Percentiles rank a stretch among this genome's conserved stretches.
phyloP scores from a whole-genome alignment of 2,797 vertebrate genomes.

The Chloroceryle amazona region DNA sequence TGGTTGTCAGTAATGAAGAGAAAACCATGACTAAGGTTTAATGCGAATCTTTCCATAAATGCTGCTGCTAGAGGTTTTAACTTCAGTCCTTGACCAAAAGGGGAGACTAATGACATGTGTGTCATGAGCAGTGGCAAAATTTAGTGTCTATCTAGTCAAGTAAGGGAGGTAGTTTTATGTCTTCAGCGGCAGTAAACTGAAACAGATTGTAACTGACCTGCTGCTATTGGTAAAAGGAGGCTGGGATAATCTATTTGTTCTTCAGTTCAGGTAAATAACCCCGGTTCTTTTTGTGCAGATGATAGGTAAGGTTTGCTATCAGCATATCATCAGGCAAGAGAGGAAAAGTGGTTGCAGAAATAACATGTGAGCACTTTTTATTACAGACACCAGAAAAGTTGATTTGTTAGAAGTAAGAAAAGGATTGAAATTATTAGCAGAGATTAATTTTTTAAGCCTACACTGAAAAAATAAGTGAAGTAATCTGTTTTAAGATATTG shows the following conservation, averaged over 20 bases:
- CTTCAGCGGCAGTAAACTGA: background rate
- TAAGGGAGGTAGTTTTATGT: background rate
- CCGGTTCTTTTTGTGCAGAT: background rate
- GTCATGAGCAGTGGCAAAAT: background rate
- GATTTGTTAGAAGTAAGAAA: background rate
- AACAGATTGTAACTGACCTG: background rate
- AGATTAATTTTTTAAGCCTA: background rate
- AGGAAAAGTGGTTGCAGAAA: background rate
- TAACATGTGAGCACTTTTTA: background rate
- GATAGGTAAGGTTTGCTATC: background rate
- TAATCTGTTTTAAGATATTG: background rate
- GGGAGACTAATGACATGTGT: background rate
- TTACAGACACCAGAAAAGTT: background rate
- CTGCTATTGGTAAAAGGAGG: background rate
- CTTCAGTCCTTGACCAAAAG: background rate
- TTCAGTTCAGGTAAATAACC: background rate
- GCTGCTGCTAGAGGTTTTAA: background rate
- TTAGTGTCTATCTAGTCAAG: background rate
- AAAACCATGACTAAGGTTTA: background rate
- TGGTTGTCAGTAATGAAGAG: background rate
- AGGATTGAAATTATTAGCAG: background rate
- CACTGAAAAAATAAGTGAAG: background rate
- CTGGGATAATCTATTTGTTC: background rate
- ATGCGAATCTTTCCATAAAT: background rate
- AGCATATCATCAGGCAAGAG: accelerated